Conservation (phyloP, 2,888 invertebrate genomes). For the Oligia fasciuncula region DNA sequence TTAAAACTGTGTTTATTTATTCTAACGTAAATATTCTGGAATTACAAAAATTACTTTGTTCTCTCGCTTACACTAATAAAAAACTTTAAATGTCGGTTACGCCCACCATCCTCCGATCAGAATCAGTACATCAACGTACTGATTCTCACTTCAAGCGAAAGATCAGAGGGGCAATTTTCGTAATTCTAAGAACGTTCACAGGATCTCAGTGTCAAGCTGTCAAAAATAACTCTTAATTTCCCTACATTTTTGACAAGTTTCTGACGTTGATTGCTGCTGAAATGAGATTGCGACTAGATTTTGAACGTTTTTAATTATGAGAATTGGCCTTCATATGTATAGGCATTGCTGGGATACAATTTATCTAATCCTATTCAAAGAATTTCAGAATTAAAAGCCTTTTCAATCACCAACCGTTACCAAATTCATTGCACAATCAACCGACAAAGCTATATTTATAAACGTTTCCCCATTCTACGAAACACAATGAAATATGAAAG, state of each 20-base stretch:
- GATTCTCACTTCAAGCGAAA: not conserved
- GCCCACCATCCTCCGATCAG: not conserved
- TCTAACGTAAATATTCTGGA: not conserved
- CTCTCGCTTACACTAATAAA: not conserved
- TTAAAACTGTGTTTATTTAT: not conserved
- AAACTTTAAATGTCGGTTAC: not conserved
- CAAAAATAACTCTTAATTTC: no score
- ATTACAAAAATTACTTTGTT: not conserved
- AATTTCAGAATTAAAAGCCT: not conserved
- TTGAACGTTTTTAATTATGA: no score
- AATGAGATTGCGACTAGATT: no score
- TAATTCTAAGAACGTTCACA: no score
- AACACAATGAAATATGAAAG: slow-evolving; percentile 7
- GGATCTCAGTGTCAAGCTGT: no score
- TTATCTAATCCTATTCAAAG: not conserved
- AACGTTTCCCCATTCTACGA: not conserved
- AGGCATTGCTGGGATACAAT: not conserved
- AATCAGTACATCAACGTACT: not conserved
- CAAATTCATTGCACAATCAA: slow-evolving; percentile 7
- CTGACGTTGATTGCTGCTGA: no score
- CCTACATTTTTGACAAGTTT: no score
- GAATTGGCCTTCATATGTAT: no score
- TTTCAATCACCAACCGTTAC: not conserved
- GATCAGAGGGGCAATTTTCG: no score
- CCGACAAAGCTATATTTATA: not conserved